A percentile compares a stretch with the other conserved stretches of the same genome.
Evolutionary conservation across 2,113 vertebrate species (phyloP).

Genomic region (Channa argus): DNA sequence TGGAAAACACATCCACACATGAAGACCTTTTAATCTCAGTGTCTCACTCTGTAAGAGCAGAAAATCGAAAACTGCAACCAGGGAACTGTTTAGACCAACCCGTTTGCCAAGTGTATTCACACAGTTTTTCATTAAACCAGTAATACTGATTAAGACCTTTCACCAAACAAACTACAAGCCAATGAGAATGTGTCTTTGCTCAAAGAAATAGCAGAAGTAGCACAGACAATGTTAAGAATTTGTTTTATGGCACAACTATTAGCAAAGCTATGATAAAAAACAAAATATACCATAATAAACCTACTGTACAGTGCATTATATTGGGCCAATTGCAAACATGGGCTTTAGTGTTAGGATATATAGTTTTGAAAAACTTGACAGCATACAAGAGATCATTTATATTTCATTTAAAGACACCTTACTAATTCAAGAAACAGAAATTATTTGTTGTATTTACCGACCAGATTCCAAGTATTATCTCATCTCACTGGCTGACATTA

Average conservation of each 20-base stretch:
- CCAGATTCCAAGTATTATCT: conserved; percentile 2
- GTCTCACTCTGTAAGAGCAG: conserved; percentile 65
- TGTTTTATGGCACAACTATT: neutral
- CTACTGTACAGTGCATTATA: neutral
- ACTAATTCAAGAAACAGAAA: conserved; percentile 1
- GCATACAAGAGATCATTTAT: conserved; percentile 11
- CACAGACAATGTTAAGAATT: too few relatives aligned
- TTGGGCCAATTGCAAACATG: neutral
- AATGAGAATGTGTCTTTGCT: neutral
- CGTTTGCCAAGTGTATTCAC: conserved; percentile 27
- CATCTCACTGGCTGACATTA: conserved; percentile 21
- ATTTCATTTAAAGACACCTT: neutral
- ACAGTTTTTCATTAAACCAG: conserved; percentile 40
- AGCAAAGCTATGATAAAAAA: neutral
- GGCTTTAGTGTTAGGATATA: neutral
- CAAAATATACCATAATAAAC: neutral
- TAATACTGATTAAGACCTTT: conserved; percentile 31
- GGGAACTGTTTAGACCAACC: conserved; percentile 37
- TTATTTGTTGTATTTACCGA: conserved; percentile 9
- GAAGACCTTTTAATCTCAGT: conserved; percentile 48
- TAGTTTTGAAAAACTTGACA: neutral
- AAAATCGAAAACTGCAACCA: conserved; percentile 60
- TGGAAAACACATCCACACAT: conserved; percentile 8
- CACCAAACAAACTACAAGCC: conserved; percentile 29
- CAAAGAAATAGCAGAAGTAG: neutral